These are phyloP conservation scores for Aphodius sticticus DNA, from an alignment of 2,888 invertebrate species.

Conservation along the genomic window DNA sequence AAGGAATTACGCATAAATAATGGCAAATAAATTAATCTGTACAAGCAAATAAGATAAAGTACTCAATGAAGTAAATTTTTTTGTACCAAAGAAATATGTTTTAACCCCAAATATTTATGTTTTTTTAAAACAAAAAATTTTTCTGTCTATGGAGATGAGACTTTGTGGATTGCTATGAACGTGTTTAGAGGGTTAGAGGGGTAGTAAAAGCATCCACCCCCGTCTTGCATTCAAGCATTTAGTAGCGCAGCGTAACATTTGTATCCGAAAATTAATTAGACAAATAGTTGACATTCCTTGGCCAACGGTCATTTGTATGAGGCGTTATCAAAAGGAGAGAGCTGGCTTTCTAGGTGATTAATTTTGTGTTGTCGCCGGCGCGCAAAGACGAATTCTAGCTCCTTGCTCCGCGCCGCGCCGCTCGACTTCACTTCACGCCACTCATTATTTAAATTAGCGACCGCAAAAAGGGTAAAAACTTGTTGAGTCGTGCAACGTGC, in stretches of 20 bases:
- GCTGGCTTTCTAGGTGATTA: background rate
- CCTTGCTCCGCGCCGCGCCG: constrained; percentile 16
- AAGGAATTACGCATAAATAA: no score
- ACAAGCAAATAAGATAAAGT: no score
- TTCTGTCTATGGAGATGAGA: no score
- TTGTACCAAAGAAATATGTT: no score
- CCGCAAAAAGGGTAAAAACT: constrained; percentile 30
- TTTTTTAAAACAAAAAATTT: no score
- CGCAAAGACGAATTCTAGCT: background rate
- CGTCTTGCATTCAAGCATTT: background rate
- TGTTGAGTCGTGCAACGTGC: constrained; percentile 32
- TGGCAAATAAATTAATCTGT: no score
- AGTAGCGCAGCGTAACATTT: constrained; percentile 36
- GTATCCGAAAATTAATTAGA: constrained; percentile 50
- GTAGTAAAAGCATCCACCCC: background rate
- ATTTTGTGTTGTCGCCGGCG: background rate
- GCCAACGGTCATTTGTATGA: constrained; percentile 49
- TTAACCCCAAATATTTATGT: no score
- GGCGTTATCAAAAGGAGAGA: constrained; percentile 33
- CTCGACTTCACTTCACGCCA: constrained; percentile 24
- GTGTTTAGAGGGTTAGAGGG: background rate
- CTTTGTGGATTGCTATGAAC: no score
- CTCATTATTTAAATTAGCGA: constrained; percentile 28
- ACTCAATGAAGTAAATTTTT: no score
- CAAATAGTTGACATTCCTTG: constrained; percentile 50